Evolutionary conservation across 1,140 invertebrate species (phyloP).

Genomic region (Pseudachorutes palmiensis): DNA sequence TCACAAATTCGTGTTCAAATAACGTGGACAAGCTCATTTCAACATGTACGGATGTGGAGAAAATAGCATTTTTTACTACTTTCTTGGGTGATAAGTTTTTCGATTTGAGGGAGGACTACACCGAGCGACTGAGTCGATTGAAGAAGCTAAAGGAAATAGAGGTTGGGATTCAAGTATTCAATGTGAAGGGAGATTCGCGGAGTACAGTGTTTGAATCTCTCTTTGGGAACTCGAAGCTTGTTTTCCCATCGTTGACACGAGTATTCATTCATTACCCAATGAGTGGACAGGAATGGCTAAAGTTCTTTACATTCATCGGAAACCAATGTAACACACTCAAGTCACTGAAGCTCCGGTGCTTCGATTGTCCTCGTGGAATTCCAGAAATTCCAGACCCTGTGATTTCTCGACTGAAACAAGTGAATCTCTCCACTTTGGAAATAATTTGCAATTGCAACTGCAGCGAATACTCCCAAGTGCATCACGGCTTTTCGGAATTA

Average conservation of each 20-base stretch:
- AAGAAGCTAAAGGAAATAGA: slow-evolving; percentile 24
- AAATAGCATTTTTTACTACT: slow-evolving; percentile 20
- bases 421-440: background rate
- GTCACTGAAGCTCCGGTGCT: slow-evolving; percentile 20
- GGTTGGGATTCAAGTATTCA: slow-evolving; percentile 25
- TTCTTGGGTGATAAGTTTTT: slow-evolving; percentile 20
- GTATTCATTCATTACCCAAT: slow-evolving; percentile 14
- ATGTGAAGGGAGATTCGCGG: background rate
- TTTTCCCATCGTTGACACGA: slow-evolving; percentile 14
- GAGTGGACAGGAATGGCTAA: slow-evolving; percentile 17
- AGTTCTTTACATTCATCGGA: slow-evolving; percentile 21
- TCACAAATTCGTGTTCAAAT: slow-evolving; percentile 17
- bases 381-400: background rate
- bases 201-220: slow-evolving; percentile 21
- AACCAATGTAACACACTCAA: slow-evolving; percentile 15
- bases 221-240: slow-evolving; percentile 22
- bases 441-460: background rate
- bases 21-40: slow-evolving; percentile 21
- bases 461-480: background rate
- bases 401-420: slow-evolving; percentile 7
- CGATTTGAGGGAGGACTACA: background rate
- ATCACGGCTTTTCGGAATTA: slow-evolving; percentile 15
- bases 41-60: slow-evolving; percentile 22
- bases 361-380: background rate
- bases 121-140: slow-evolving; percentile 1